Evolutionary conservation across 37 sponge, comb jelly and placozoan species (phyloP), one percentile per base, ranked within the genome.

Genomic region (Aplysina aerophoba): DNA sequence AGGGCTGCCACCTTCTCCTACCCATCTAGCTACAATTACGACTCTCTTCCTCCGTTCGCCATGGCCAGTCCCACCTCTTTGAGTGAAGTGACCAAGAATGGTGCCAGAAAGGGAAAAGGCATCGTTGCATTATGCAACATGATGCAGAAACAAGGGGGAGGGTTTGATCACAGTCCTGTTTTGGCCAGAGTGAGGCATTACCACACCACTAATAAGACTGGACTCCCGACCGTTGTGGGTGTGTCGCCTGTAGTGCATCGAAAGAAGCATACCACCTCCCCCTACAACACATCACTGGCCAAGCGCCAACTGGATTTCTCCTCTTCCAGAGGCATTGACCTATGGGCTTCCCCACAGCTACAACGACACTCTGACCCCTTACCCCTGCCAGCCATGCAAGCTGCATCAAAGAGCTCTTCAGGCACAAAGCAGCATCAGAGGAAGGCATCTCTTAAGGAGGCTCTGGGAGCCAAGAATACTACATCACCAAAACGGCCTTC

Each of bases 261-360:
- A 11, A 44, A 69, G 31, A 69, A 35, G 6, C 71, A 69, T 30
- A 12, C 33, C 14, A 65, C 22, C 17, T 69, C 71, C 6, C 71
- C 71, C 31, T 69, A 69, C 33, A n/a, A 69, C 33, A 28, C 33
- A 17, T 69, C 71, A 30, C 13, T 69, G 71, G 71, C 71, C 71
- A n/a, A 35, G 13, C 71, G 30, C 50, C 50, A 3, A 8, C 8
- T 44, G 8, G 50, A 44, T 8, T 44, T 44, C 50, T 44, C 50
- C 50, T 44, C 3, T 44, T 44, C 50, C 50, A 3, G 6, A 44
- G 50, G 50, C 8, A 11, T 44, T 44, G 50, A 44, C 50, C 8
- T 8, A 44, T 44, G 50, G 50, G 50, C 8, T 3, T 3, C 50
- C 3, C 3, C 3, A 8, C 50, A 8, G 50, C 50, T 8, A 44